Evolutionary conservation across 2,888 invertebrate genomes (phyloP).

Genomic region (Argyra leucocephala): DNA sequence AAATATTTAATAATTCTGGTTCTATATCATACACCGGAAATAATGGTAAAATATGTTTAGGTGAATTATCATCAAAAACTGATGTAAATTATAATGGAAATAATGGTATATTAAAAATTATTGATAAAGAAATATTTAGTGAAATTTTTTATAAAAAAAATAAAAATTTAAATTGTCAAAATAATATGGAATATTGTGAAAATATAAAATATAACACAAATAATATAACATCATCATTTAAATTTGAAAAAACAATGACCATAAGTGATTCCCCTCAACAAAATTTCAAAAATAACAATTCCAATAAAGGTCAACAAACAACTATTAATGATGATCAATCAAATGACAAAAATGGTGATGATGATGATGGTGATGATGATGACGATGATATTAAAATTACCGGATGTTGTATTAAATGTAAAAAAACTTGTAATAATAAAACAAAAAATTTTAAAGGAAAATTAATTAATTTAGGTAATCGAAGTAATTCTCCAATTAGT

Average conservation of each 20-base stretch:
- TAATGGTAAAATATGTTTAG: constrained; percentile 38
- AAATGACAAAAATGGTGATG: not conserved
- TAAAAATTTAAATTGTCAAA: not conserved
- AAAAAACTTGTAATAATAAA: not conserved
- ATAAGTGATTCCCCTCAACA: not conserved
- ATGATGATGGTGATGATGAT: not conserved
- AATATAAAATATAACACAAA: not conserved
- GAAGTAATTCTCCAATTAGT: not conserved
- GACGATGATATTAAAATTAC: not conserved
- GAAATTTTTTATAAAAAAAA: not conserved
- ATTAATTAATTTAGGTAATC: not conserved
- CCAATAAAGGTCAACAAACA: not conserved
- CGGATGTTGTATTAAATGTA: not conserved
- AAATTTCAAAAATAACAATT: not conserved
- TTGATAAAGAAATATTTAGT: not conserved
- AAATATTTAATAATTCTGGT: constrained; percentile 36
- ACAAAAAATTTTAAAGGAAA: not conserved
- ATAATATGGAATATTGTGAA: not conserved
- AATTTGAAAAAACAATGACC: not conserved
- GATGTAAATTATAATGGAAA: constrained; percentile 38
- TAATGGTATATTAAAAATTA: constrained; percentile 36
- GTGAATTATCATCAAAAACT: constrained; percentile 35
- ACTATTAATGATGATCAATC: not conserved
- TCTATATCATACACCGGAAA: constrained; percentile 38
- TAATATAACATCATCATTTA: not conserved